These are phyloP conservation scores for Idaea dimidiata DNA, from an alignment of 2,888 invertebrate species.

Conservation along the genomic window DNA sequence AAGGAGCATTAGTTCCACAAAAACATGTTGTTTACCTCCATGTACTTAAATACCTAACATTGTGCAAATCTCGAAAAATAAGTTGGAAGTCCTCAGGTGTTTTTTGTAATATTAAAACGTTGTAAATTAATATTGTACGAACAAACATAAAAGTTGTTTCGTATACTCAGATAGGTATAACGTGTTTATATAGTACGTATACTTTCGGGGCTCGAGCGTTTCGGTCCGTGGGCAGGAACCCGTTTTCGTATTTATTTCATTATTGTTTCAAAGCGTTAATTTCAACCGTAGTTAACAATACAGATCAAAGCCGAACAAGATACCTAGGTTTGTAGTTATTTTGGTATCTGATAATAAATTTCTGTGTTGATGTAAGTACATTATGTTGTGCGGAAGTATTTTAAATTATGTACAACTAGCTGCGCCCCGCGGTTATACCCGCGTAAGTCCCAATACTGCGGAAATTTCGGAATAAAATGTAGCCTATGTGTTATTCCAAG, in stretches of 20 bases:
- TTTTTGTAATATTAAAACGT: constrained; percentile 3
- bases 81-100: constrained; percentile 12
- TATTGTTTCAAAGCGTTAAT: not conserved
- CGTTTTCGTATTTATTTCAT: not conserved
- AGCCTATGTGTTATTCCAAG: too few relatives aligned
- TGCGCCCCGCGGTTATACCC: too few relatives aligned
- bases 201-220: not conserved
- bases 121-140: constrained; percentile 13
- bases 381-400: too few relatives aligned
- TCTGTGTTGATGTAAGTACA: too few relatives aligned
- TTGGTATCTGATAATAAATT: too few relatives aligned
- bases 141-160: constrained; percentile 8
- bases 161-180: not conserved
- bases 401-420: too few relatives aligned
- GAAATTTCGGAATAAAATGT: too few relatives aligned
- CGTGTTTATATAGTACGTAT: not conserved
- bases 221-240: not conserved
- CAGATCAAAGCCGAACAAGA: not conserved
- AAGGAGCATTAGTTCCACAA: not conserved
- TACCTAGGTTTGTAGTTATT: too few relatives aligned
- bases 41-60: not conserved
- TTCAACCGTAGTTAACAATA: not conserved
- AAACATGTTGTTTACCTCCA: not conserved
- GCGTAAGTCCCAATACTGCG: too few relatives aligned
- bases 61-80: not conserved